These are phyloP conservation scores for Zaprionus nigranus DNA, from an alignment of 1,140 invertebrate species.

Conservation along the genomic window DNA sequence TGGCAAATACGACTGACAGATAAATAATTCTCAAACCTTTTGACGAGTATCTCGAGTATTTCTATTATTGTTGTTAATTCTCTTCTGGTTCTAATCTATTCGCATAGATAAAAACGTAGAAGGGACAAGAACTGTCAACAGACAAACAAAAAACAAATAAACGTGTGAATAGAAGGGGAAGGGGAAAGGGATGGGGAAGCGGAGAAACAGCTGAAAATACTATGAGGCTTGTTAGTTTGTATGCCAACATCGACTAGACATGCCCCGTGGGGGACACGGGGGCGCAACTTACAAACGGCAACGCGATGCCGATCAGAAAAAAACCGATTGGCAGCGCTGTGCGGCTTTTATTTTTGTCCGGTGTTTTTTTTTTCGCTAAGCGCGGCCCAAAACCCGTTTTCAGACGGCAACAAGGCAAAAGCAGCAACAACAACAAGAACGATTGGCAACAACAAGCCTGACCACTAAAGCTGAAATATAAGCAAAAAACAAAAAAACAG, in stretches of 20 bases:
- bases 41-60: conserved; percentile 12
- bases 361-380: conserved; percentile 33
- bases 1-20: conserved; percentile 23
- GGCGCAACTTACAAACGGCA: conserved; percentile 5
- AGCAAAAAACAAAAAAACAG: conserved; percentile 27
- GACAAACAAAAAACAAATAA: conserved; percentile 16
- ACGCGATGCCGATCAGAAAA: conserved; percentile 12
- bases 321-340: conserved; percentile 44
- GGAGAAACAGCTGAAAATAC: conserved; percentile 33
- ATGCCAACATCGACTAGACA: conserved; percentile 13
- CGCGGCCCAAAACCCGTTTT: conserved; percentile 66
- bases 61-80: background rate
- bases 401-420: conserved; percentile 35
- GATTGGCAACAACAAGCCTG: conserved; percentile 38
- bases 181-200: background rate
- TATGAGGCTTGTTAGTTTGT: background rate
- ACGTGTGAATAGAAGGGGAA: background rate
- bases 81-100: background rate
- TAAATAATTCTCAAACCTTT: conserved; percentile 31
- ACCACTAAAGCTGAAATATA: conserved; percentile 63
- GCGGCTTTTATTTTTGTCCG: conserved; percentile 29
- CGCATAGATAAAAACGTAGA: conserved; percentile 12
- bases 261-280: background rate
- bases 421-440: conserved; percentile 36
- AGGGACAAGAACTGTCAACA: conserved; percentile 12